Percentiles rank a stretch among this genome's conserved stretches.
Conservation (phyloP, 2,113 vertebrate species). For the cattle (Bos taurus) region DNA sequence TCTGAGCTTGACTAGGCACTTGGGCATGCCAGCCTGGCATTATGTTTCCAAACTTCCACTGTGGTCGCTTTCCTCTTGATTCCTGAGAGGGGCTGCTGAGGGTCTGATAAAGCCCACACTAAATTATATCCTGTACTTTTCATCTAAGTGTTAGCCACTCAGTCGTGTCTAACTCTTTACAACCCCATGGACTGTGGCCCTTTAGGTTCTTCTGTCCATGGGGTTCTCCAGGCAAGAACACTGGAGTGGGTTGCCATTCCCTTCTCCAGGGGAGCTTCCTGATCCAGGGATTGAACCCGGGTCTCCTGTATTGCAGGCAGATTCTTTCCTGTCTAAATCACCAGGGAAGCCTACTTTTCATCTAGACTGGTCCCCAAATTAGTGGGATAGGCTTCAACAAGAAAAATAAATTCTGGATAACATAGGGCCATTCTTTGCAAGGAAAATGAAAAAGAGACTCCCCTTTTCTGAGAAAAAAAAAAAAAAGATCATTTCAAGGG, state of each 20-base stretch:
- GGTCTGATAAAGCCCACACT: background rate
- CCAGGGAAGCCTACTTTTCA: background rate
- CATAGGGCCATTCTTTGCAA: background rate
- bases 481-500: conserved; percentile 10
- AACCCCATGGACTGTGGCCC: background rate
- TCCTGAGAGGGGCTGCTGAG: conserved; percentile 11
- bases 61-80: conserved; percentile 27
- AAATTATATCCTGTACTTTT: background rate
- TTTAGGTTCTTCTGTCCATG: background rate
- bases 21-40: background rate
- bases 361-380: background rate
- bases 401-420: conserved; percentile 20
- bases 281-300: background rate
- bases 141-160: background rate
- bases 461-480: conserved; percentile 55
- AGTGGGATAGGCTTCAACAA: background rate
- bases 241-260: background rate
- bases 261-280: background rate
- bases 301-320: background rate
- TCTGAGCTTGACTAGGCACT: background rate
- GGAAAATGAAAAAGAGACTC: conserved; percentile 3
- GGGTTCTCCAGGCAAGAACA: background rate
- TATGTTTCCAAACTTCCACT: conserved; percentile 42
- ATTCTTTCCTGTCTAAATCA: background rate
- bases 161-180: background rate